Conservation (phyloP, 2,797 vertebrate genomes). For the Botia kubotai region DNA sequence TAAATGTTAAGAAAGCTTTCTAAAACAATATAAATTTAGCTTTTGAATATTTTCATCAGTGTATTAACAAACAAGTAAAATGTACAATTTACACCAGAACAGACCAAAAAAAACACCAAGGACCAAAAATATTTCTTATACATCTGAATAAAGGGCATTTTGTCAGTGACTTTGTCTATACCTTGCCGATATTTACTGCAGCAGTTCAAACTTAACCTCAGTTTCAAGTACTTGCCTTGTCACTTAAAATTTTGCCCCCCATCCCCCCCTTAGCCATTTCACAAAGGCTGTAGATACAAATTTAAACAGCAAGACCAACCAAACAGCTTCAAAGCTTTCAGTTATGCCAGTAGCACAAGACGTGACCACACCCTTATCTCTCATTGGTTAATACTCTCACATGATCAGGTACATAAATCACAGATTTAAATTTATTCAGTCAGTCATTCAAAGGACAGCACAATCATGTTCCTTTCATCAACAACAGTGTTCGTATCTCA, state of each 20-base stretch:
- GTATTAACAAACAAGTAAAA: constrained; percentile 51
- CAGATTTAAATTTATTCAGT: constrained; percentile 27
- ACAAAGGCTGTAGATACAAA: constrained; percentile 67
- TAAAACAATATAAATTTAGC: constrained; percentile 66
- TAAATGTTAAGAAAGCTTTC: constrained; percentile 46
- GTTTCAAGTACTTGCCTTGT: constrained; percentile 81
- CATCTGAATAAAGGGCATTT: constrained; percentile 61
- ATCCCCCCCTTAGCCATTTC: constrained; percentile 56
- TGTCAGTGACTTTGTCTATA: constrained; percentile 45
- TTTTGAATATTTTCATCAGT: constrained; percentile 64
- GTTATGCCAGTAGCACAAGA: constrained; percentile 41
- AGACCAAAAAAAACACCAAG: constrained; percentile 61
- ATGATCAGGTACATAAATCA: constrained; percentile 25
- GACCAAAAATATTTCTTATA: constrained; percentile 52
- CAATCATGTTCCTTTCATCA: background rate
- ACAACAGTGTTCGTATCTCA: background rate
- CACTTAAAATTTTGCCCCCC: constrained; percentile 59
- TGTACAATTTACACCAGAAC: constrained; percentile 63
- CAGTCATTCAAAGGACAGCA: constrained; percentile 26
- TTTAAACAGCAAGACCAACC: constrained; percentile 49
- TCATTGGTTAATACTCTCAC: constrained; percentile 22
- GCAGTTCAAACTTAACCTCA: constrained; percentile 76
- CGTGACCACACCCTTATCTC: constrained; percentile 4
- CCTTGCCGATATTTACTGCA: constrained; percentile 60
- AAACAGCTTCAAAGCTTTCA: constrained; percentile 55